phyloP scores from a whole-genome alignment of 1,140 invertebrate species.

The Drosophila willistoni region DNA sequence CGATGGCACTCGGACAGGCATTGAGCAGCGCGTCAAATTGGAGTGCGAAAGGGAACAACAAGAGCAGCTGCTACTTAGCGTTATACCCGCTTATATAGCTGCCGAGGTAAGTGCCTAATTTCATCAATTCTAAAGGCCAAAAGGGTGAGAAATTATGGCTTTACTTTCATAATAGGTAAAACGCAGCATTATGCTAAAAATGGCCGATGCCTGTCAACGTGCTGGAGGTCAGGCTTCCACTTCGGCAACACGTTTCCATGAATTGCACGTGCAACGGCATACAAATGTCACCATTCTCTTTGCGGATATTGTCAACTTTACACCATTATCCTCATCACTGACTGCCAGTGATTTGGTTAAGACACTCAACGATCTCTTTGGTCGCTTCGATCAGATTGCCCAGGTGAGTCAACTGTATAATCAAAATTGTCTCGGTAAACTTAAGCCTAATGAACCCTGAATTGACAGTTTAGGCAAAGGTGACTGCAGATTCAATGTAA shows the following conservation, averaged over 20 bases:
- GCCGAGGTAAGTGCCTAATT: slow-evolving; percentile 56
- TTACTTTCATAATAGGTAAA: slow-evolving; percentile 88
- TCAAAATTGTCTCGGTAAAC: too few relatives aligned
- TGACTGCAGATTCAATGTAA: too few relatives aligned
- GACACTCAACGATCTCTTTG: slow-evolving; percentile 98
- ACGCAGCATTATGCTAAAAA: slow-evolving; percentile 95
- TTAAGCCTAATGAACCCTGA: too few relatives aligned
- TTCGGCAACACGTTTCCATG: slow-evolving; percentile 95
- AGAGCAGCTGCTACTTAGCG: slow-evolving; percentile 94
- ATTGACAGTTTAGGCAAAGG: too few relatives aligned
- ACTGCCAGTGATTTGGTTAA: slow-evolving; percentile 97
- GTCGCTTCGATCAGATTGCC: slow-evolving; percentile 98
- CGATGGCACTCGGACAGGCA: slow-evolving; percentile 93
- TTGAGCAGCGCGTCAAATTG: slow-evolving; percentile 95
- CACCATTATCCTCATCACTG: slow-evolving; percentile 95
- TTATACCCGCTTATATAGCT: slow-evolving; percentile 92
- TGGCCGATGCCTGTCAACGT: slow-evolving; percentile 94
- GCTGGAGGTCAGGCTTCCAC: slow-evolving; percentile 87
- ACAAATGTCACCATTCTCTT: slow-evolving; percentile 99
- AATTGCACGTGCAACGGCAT: slow-evolving; percentile 98
- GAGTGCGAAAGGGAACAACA: slow-evolving; percentile 96
- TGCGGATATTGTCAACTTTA: slow-evolving; percentile 99
- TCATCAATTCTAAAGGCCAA: not conserved
- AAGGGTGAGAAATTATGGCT: not conserved
- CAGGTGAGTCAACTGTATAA: slow-evolving; percentile 86